Conservation (phyloP, 2,797 vertebrate genomes). For the Alcedo quadribrachys region DNA sequence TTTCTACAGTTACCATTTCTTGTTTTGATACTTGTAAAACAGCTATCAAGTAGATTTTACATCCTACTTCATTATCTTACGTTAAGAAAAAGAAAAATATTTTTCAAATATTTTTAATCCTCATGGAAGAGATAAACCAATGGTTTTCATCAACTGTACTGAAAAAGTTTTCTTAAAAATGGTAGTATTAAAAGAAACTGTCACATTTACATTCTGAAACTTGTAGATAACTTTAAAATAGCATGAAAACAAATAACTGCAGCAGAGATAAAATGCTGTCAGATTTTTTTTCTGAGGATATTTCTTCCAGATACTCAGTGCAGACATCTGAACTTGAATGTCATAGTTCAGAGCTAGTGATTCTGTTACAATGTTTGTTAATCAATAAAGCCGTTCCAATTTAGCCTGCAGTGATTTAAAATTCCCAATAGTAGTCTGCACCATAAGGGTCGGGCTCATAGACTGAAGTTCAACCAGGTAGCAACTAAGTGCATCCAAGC, state of each 20-base stretch:
- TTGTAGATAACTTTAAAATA: constrained; percentile 37
- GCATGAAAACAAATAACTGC: constrained; percentile 11
- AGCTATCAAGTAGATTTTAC: neutral
- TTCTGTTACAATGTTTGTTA: neutral
- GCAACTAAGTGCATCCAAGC: constrained; percentile 93
- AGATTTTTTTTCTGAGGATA: neutral
- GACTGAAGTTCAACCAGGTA: constrained; percentile 98
- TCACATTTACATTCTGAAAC: constrained; percentile 58
- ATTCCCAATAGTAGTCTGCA: constrained; percentile 89
- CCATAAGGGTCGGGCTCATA: constrained; percentile 84
- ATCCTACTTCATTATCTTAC: neutral
- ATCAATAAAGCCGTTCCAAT: constrained; percentile 90
- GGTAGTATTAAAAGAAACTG: constrained; percentile 43
- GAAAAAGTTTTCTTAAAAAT: constrained; percentile 1
- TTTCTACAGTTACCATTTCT: neutral
- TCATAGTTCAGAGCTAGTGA: constrained; percentile 15
- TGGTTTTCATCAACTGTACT: constrained; percentile 4
- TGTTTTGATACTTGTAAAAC: neutral
- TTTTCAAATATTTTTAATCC: constrained; percentile 44
- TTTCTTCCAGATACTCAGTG: constrained; percentile 12
- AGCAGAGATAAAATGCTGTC: constrained; percentile 13
- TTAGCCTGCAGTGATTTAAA: constrained; percentile 96
- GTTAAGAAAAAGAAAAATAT: neutral
- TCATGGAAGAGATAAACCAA: constrained; percentile 13
- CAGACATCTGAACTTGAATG: constrained; percentile 39